Conservation (phyloP, 2,797 vertebrate genomes). For the Enteromius trimaculatus region DNA sequence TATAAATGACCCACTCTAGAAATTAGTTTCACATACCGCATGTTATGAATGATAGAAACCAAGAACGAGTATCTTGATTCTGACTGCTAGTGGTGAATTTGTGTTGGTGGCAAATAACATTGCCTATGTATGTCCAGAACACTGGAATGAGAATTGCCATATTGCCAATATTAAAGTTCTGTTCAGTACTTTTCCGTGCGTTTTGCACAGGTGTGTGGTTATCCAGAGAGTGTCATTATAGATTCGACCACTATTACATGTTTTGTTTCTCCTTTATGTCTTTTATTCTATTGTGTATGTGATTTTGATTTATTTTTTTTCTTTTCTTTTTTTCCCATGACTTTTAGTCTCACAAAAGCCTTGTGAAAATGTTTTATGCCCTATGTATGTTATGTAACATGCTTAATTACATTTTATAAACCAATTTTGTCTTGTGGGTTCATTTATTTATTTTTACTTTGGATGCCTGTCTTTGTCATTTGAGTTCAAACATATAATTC, state of each 20-base stretch:
- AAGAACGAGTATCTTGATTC: conserved; percentile 50
- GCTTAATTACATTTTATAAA: conserved; percentile 97
- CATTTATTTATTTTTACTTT: neutral
- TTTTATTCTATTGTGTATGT: conserved; percentile 71
- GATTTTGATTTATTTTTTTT: conserved; percentile 65
- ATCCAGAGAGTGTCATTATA: conserved; percentile 89
- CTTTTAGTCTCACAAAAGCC: conserved; percentile 90
- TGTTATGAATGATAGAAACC: conserved; percentile 71
- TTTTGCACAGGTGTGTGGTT: conserved; percentile 86
- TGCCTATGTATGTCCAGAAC: conserved; percentile 77
- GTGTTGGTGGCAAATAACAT: conserved; percentile 30
- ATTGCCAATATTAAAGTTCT: conserved; percentile 81
- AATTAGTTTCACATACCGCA: conserved; percentile 79
- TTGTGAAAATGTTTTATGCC: conserved; percentile 93
- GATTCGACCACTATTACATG: conserved; percentile 89
- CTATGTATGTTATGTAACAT: conserved; percentile 94
- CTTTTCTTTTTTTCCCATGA: conserved; percentile 68
- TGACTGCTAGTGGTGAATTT: conserved; percentile 33
- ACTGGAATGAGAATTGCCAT: conserved; percentile 83
- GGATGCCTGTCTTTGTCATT: neutral
- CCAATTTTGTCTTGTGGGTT: conserved; percentile 62
- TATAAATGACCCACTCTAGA: conserved; percentile 79
- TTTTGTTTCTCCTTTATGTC: conserved; percentile 37
- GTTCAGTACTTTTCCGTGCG: conserved; percentile 86
- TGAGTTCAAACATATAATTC: neutral